Percentiles rank a stretch among this genome's conserved stretches.
These are phyloP conservation scores for Gavia stellata DNA, from an alignment of 2,113 vertebrate genomes.

Conservation along the genomic window DNA sequence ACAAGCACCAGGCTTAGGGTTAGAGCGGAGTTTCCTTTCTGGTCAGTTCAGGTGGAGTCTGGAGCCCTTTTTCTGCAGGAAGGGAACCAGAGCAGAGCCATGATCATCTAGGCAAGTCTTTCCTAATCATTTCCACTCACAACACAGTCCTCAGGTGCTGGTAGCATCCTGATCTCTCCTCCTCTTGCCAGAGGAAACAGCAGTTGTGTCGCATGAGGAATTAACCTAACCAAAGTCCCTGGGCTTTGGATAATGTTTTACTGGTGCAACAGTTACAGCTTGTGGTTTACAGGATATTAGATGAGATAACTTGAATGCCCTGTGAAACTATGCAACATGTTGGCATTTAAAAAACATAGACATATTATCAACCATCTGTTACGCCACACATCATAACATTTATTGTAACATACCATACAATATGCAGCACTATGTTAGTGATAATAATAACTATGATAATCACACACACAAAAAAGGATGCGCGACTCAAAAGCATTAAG, in stretches of 20 bases:
- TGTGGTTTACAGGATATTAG: not conserved
- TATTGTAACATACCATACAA: not conserved
- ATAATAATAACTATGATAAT: slow-evolving; percentile 32
- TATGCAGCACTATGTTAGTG: not conserved
- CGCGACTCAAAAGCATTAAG: slow-evolving; percentile 36
- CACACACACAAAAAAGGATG: not conserved
- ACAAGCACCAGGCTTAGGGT: not conserved
- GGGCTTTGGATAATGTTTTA: not conserved
- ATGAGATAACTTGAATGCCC: not conserved
- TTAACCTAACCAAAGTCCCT: not conserved
- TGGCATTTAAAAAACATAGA: slow-evolving; percentile 6
- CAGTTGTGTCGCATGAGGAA: not conserved
- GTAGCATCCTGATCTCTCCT: not conserved
- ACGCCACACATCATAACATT: not conserved
- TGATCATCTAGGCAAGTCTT: not conserved
- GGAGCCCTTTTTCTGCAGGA: not conserved
- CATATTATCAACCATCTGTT: slow-evolving; percentile 33
- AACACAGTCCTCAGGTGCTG: not conserved
- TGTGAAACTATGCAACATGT: not conserved
- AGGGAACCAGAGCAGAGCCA: not conserved
- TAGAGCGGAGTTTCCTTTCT: not conserved
- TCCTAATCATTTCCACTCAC: not conserved
- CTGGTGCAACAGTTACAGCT: not conserved
- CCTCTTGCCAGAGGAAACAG: not conserved
- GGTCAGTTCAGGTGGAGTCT: not conserved